phyloP scores from a whole-genome alignment of 1,140 invertebrate genomes.

The Tyrophagus putrescentiae region DNA sequence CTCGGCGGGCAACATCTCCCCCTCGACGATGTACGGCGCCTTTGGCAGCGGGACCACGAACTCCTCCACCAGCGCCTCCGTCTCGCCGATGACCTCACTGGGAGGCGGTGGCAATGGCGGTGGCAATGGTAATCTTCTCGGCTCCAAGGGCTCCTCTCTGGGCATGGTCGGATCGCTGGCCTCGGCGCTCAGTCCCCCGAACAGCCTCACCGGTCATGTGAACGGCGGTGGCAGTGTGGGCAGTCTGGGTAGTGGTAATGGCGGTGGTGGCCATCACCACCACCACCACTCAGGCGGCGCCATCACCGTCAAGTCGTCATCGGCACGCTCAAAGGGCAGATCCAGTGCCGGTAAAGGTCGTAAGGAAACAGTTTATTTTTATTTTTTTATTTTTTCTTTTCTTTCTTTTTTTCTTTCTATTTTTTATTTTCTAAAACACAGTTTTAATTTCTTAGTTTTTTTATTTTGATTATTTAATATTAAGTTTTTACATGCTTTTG shows the following conservation, averaged over 20 bases:
- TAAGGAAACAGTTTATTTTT: background rate
- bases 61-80: background rate
- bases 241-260: background rate
- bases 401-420: background rate
- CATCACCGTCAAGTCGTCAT: background rate
- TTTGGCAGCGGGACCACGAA: constrained; percentile 9
- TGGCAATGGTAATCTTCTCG: no score
- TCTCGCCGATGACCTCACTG: constrained; percentile 8
- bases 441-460: background rate
- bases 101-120: no score
- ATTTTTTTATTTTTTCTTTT: background rate
- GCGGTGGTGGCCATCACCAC: background rate
- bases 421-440: background rate
- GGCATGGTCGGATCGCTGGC: background rate
- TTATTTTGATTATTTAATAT: background rate
- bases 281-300: background rate
- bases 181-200: constrained; percentile 1
- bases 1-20: background rate
- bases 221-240: background rate
- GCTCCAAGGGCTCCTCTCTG: background rate
- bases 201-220: background rate
- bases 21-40: background rate
- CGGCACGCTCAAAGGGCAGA: constrained; percentile 4
- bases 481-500: background rate
- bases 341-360: constrained; percentile 10